These are phyloP conservation scores for Channallabes apus DNA, from an alignment of 2,797 vertebrate genomes.

Conservation along the genomic window DNA sequence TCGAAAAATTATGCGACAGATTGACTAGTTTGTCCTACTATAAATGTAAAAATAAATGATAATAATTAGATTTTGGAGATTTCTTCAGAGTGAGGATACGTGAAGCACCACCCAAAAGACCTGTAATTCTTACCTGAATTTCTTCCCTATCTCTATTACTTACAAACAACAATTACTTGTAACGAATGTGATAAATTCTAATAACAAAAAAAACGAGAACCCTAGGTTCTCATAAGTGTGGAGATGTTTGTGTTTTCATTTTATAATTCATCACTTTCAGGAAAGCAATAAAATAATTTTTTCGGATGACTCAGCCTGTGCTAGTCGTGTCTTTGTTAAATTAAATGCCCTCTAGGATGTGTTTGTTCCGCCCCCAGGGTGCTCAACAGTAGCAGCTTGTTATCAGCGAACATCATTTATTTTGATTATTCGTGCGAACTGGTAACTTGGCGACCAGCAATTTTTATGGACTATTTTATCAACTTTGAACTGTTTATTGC, in stretches of 20 bases:
- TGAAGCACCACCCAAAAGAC: no score
- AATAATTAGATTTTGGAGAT: no score
- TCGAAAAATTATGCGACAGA: no score
- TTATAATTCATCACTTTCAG: neutral
- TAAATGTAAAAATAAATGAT: no score
- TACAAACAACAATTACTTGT: no score
- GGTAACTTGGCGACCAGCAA: neutral
- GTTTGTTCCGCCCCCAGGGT: neutral
- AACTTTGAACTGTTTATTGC: neutral
- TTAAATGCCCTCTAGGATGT: neutral
- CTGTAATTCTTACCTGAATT: no score
- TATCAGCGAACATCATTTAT: neutral
- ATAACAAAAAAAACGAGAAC: neutral
- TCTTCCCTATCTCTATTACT: no score
- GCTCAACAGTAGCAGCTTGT: neutral
- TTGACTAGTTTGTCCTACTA: no score
- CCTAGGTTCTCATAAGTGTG: no score
- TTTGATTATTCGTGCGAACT: neutral
- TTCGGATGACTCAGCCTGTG: conserved; percentile 10
- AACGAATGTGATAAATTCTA: no score
- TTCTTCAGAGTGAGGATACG: no score
- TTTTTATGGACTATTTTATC: neutral
- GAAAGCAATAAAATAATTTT: neutral
- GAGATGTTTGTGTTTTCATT: neutral
- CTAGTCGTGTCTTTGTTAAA: neutral